Evolutionary conservation across 23 tunicate genomes (phyloP).

Genomic region (Halocynthia aurantium): DNA sequence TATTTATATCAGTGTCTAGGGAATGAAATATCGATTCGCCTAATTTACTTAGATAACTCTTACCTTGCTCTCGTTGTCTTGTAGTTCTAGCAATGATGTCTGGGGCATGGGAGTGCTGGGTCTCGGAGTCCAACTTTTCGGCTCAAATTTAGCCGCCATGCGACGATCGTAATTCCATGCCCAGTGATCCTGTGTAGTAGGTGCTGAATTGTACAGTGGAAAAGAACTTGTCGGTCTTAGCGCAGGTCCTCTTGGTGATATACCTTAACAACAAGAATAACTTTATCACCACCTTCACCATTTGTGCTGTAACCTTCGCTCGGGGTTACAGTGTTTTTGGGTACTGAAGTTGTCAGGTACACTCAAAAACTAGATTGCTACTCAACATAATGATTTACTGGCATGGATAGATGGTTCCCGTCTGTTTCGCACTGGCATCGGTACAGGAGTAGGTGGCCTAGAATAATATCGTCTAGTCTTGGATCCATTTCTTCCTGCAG

Average conservation of each 20-base stretch:
- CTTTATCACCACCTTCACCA: no score
- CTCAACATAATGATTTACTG: background rate
- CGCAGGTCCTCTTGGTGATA: conserved; percentile 51
- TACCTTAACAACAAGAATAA: background rate
- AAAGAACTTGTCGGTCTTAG: conserved; percentile 46
- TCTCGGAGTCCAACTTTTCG: conserved; percentile 51
- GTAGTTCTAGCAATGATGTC: conserved; percentile 55
- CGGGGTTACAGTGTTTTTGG: no score
- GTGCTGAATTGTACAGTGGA: conserved; percentile 28
- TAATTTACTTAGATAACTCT: background rate
- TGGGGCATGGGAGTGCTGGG: conserved; percentile 46
- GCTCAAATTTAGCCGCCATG: conserved; percentile 47
- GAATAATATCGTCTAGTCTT: no score
- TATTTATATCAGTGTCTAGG: background rate
- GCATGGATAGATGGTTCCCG: conserved; percentile 16
- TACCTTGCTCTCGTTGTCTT: conserved; percentile 77
- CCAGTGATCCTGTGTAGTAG: conserved; percentile 44
- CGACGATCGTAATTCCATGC: conserved; percentile 73
- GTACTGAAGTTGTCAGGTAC: no score
- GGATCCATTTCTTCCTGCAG: background rate
- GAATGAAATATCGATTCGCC: background rate
- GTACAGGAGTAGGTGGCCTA: conserved; percentile 19
- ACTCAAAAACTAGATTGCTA: no score
- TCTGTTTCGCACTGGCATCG: conserved; percentile 7
- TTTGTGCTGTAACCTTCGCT: no score